Percentiles rank a stretch among this genome's conserved stretches.
Evolutionary conservation across 2,888 invertebrate species (phyloP).

Genomic region (Apantesis nais): DNA sequence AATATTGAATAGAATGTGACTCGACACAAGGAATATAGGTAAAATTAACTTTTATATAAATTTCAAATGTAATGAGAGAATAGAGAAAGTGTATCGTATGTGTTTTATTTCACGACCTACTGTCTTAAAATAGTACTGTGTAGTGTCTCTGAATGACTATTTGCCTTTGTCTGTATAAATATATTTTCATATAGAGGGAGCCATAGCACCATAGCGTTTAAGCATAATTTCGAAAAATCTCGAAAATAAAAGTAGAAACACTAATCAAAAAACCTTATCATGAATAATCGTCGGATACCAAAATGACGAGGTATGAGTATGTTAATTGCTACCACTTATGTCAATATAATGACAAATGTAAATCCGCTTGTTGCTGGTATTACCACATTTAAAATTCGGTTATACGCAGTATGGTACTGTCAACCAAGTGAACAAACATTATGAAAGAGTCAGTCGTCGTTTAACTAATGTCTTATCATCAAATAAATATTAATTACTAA

Average conservation of each 20-base stretch:
- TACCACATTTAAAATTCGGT: constrained; percentile 1
- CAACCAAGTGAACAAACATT: constrained; percentile 5
- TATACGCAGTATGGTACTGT: background rate
- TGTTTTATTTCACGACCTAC: background rate
- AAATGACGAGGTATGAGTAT: constrained; percentile 39
- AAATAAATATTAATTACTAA: constrained; percentile 1
- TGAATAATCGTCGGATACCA: constrained; percentile 50
- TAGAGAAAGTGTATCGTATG: background rate
- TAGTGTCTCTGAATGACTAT: background rate
- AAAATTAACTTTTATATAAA: background rate
- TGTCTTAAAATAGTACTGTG: background rate
- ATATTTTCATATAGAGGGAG: no score
- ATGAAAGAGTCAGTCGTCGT: background rate
- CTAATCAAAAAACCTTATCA: no score
- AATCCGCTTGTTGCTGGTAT: constrained; percentile 26
- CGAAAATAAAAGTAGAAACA: no score
- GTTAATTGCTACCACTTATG: constrained; percentile 52
- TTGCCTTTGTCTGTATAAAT: background rate
- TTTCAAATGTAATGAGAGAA: no score
- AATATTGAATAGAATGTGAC: background rate
- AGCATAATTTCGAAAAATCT: no score
- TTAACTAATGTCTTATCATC: background rate
- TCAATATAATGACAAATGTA: constrained; percentile 52
- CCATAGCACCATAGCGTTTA: no score
- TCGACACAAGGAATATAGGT: background rate